phyloP scores from a whole-genome alignment of 2,888 invertebrate species.

The Ectemnius lituratus region DNA sequence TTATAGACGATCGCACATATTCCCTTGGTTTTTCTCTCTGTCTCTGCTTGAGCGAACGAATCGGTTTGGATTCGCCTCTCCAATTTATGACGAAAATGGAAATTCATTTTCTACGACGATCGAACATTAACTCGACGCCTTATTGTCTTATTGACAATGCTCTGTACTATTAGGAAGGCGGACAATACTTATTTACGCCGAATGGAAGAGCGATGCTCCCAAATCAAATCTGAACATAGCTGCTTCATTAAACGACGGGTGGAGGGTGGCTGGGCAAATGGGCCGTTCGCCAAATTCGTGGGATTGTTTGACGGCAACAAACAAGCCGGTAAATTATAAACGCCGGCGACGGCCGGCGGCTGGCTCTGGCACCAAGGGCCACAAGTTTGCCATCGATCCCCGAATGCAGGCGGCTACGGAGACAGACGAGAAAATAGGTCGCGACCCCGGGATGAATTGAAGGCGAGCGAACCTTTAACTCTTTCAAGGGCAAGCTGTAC shows the following conservation, averaged over 20 bases:
- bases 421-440: slow-evolving; percentile 6
- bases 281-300: slow-evolving; percentile 49
- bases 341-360: slow-evolving; percentile 31
- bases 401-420: slow-evolving; percentile 11
- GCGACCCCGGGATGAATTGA: slow-evolving; percentile 8
- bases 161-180: no score
- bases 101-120: no score
- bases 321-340: slow-evolving; percentile 61
- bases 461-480: neutral
- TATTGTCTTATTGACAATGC: no score
- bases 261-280: slow-evolving; percentile 24
- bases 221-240: slow-evolving; percentile 59
- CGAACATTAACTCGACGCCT: no score
- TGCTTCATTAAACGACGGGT: slow-evolving; percentile 58
- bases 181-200: no score
- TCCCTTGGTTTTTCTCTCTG: no score
- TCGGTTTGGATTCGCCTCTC: no score
- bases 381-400: slow-evolving; percentile 37
- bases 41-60: no score
- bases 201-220: no score
- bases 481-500: no score
- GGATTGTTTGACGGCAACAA: slow-evolving; percentile 63
- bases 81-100: no score
- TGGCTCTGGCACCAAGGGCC: slow-evolving; percentile 12
- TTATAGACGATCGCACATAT: no score